Evolutionary conservation across 2,888 invertebrate species (phyloP), one percentile per base, ranked within the genome.

Genomic region (Phaonia tiefii): DNA sequence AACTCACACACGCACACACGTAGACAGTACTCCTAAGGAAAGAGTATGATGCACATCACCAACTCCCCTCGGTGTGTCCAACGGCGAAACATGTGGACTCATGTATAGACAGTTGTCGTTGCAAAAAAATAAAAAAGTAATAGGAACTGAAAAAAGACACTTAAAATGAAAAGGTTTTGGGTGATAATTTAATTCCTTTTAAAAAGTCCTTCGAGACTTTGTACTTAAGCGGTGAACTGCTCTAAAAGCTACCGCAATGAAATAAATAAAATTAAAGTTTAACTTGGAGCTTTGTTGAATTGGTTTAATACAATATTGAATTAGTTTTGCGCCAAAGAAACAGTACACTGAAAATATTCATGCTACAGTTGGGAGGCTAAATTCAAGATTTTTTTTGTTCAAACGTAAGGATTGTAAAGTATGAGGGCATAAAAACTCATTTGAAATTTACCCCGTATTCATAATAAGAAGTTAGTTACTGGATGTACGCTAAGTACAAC

Each of bases 121-220:
- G 13, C 46, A 49, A 60, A 31, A 17, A 70, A 70, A 65, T 51
- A 49, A 31, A 31, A 31, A 31, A 31, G 8, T 31, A 31, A 31
- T 31, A n/a, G n/a, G 31, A 44, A 54, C 17, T 54, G 42, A 73
- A 69, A 51, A 20, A 65, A 20, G 42, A 58, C 65, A 65, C 46
- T 58, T 65, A 72, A 71, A 65, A 65, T 66, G 44, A 51, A 67
- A 51, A 49, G 67, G 65, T 51, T 51, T 63, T 15, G 15, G 51
- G 31, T 51, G 51, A 37, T 67, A 67, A 67, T 67, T 63, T 63
- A 20, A 39, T 63, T 63, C 31, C 20, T 63, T 8, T 60, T 63
- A 54, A 54, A 54, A 54, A 54, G 54, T 54, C 54, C 54, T 54
- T 22, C 22, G 54, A 54, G 54, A 54, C 54, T 22, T 3, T 49